phyloP scores from a whole-genome alignment of 2,888 invertebrate genomes.

The Pyralis farinalis region DNA sequence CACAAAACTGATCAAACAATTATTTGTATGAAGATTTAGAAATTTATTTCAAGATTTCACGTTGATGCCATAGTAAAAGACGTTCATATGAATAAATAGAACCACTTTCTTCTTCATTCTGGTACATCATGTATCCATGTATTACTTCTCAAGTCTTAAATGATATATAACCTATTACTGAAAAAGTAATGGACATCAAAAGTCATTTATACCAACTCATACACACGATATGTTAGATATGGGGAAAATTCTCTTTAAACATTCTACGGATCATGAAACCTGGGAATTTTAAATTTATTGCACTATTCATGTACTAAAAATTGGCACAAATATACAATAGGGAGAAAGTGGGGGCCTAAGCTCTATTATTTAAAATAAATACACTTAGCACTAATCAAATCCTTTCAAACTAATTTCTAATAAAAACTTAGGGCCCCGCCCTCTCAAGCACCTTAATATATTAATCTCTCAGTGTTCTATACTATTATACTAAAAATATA shows the following conservation, averaged over 20 bases:
- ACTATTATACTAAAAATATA: slow-evolving; percentile 59
- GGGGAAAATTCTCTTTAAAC: slow-evolving; percentile 5
- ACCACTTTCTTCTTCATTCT: too few species aligned
- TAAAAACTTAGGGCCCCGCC: slow-evolving; percentile 50
- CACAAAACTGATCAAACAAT: too few species aligned
- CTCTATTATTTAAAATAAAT: slow-evolving; percentile 49
- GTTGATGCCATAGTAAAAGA: too few species aligned
- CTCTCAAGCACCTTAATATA: slow-evolving; percentile 59
- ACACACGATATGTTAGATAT: slow-evolving; percentile 50
- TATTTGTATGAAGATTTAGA: too few species aligned
- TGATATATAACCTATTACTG: slow-evolving; percentile 68
- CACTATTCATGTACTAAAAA: slow-evolving; percentile 29
- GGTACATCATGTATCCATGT: too few species aligned
- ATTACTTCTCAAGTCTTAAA: slow-evolving; percentile 69
- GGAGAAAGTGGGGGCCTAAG: slow-evolving; percentile 49
- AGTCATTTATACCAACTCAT: slow-evolving; percentile 54
- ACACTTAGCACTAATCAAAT: slow-evolving; percentile 67
- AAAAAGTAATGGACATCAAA: slow-evolving; percentile 60
- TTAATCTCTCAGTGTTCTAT: slow-evolving; percentile 42
- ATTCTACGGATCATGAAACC: slow-evolving; percentile 5
- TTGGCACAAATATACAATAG: slow-evolving; percentile 68
- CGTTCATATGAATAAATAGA: too few species aligned
- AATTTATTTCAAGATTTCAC: too few species aligned
- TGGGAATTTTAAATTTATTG: slow-evolving; percentile 8
- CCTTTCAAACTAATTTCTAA: slow-evolving; percentile 55